A percentile compares a stretch with the other conserved stretches of the same genome.
phyloP scores from a whole-genome alignment of 2,888 invertebrate genomes.

The Tenthredo distinguenda region DNA sequence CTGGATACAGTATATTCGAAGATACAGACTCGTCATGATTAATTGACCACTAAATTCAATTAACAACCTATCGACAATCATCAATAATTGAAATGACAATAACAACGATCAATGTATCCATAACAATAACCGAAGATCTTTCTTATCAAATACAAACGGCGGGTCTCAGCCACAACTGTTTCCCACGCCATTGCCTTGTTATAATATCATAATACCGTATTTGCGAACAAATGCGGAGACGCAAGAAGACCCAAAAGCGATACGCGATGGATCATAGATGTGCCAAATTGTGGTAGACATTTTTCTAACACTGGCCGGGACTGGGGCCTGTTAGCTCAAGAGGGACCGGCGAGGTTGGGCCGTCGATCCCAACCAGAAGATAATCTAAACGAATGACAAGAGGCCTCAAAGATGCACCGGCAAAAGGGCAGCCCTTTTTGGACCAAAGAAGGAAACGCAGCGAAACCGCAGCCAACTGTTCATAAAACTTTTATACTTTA shows the following conservation, averaged over 20 bases:
- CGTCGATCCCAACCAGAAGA: too few relatives aligned
- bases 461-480: too few relatives aligned
- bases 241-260: not conserved
- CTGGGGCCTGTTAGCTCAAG: too few relatives aligned
- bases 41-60: not conserved
- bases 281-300: not conserved
- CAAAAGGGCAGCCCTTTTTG: too few relatives aligned
- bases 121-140: slow-evolving; percentile 27
- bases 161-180: not conserved
- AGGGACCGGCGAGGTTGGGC: too few relatives aligned
- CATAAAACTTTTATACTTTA: too few relatives aligned
- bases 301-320: too few relatives aligned
- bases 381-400: too few relatives aligned
- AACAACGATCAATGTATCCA: not conserved
- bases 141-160: not conserved
- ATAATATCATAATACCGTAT: not conserved
- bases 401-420: too few relatives aligned
- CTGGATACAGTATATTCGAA: not conserved
- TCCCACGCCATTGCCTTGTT: not conserved
- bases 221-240: not conserved
- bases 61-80: not conserved
- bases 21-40: not conserved
- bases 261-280: not conserved
- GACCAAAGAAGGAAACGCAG: too few relatives aligned
- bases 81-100: not conserved